Evolutionary conservation across 1,140 invertebrate genomes (phyloP).

Genomic region (Zaprionus ornatus): DNA sequence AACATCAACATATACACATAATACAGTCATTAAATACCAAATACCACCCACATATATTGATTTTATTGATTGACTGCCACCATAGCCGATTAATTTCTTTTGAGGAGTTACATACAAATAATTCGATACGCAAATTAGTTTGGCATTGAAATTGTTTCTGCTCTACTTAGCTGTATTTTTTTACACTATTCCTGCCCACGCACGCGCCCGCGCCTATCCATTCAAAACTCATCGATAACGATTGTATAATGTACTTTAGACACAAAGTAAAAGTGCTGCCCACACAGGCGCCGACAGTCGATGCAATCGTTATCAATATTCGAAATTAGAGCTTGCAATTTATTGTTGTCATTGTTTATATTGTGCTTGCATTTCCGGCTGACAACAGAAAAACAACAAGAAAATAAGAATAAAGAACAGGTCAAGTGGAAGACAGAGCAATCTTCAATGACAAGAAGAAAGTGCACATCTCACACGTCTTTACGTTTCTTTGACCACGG

Average conservation of each 20-base stretch:
- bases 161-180: constrained; percentile 10
- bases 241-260: constrained; percentile 21
- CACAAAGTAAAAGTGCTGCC: constrained; percentile 53
- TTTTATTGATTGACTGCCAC: background rate
- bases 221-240: constrained; percentile 43
- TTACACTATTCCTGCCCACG: constrained; percentile 21
- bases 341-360: background rate
- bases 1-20: background rate
- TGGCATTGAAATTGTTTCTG: constrained; percentile 28
- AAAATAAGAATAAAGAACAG: background rate
- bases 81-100: background rate
- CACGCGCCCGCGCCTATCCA: constrained; percentile 23
- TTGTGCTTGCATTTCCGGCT: background rate
- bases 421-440: constrained; percentile 10
- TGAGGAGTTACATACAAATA: background rate
- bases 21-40: background rate
- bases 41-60: constrained; percentile 15
- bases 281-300: background rate
- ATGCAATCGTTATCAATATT: constrained; percentile 25
- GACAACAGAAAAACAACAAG: background rate
- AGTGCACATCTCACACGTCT: constrained; percentile 19
- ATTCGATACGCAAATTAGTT: background rate
- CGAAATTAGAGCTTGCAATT: constrained; percentile 4
- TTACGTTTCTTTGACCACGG: constrained; percentile 8
- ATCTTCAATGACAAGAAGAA: constrained; percentile 17